These are phyloP conservation scores for Centropus unirufus DNA, from an alignment of 2,113 vertebrate species.

Conservation along the genomic window DNA sequence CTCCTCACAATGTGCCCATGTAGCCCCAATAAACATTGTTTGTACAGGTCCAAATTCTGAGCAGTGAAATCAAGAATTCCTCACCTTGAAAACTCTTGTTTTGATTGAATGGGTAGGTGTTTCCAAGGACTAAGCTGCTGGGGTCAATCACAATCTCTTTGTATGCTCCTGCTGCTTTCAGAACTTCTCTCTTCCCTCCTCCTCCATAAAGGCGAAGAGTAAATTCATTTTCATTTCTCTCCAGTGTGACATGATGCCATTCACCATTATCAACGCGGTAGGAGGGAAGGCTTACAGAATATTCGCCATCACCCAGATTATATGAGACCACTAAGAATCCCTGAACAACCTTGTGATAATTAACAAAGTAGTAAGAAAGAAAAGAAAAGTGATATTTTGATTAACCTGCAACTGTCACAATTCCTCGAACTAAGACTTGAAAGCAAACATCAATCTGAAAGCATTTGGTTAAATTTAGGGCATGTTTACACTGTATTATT, in stretches of 20 bases:
- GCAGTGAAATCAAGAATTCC: neutral
- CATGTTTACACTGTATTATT: neutral
- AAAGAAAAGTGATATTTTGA: neutral
- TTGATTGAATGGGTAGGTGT: conserved; percentile 74
- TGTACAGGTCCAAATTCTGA: neutral
- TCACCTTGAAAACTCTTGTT: conserved; percentile 89
- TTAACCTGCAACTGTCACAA: neutral
- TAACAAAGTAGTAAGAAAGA: neutral
- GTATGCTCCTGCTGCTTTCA: conserved; percentile 76
- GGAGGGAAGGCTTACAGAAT: conserved; percentile 81
- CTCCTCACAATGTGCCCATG: too few relatives aligned
- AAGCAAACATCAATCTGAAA: neutral
- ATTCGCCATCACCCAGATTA: conserved; percentile 89
- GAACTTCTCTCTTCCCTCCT: conserved; percentile 83
- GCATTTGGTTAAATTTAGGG: neutral
- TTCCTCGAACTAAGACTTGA: neutral
- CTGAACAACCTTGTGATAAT: conserved; percentile 78
- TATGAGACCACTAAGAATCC: conserved; percentile 84
- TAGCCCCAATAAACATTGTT: neutral
- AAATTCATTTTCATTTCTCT: conserved; percentile 88
- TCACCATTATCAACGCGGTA: conserved; percentile 88
- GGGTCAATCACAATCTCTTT: conserved; percentile 87
- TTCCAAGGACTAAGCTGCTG: conserved; percentile 83
- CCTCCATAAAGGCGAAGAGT: conserved; percentile 84
- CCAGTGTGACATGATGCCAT: conserved; percentile 85